A percentile compares a stretch with the other conserved stretches of the same genome.
phyloP scores from a whole-genome alignment of 2,797 vertebrate species.

The Enteromius thamalakanensis region DNA sequence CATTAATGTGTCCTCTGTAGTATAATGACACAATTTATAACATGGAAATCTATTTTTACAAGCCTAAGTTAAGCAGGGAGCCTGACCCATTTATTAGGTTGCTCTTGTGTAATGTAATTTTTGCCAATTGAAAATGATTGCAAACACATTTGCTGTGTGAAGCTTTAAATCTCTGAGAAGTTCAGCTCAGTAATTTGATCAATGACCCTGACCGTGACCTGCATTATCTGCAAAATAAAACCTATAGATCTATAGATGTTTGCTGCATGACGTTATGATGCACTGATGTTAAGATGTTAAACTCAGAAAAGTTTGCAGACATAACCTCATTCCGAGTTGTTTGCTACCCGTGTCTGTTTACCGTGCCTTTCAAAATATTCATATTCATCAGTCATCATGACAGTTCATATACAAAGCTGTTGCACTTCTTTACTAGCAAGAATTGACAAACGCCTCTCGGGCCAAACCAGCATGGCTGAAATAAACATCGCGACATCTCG shows the following conservation, averaged over 20 bases:
- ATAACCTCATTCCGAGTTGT: constrained; percentile 25
- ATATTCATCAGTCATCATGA: constrained; percentile 43
- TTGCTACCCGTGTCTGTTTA: constrained; percentile 45
- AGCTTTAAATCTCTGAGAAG: constrained; percentile 3
- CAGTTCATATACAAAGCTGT: constrained; percentile 9
- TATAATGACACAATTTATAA: constrained; percentile 32
- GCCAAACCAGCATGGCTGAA: constrained; percentile 27
- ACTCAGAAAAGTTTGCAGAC: not conserved
- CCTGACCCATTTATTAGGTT: constrained; percentile 35
- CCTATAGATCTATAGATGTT: not conserved
- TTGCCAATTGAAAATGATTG: constrained; percentile 14
- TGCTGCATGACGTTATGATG: not conserved
- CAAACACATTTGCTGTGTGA: not conserved
- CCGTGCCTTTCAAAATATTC: constrained; percentile 33
- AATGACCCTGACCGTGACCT: not conserved
- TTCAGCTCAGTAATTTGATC: constrained; percentile 12
- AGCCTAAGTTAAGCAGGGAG: constrained; percentile 28
- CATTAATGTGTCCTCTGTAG: constrained; percentile 9
- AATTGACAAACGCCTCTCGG: constrained; percentile 36
- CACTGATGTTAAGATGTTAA: not conserved
- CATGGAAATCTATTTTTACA: constrained; percentile 29
- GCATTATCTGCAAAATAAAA: constrained; percentile 15
- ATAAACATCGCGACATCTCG: constrained; percentile 46
- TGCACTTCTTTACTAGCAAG: constrained; percentile 10
- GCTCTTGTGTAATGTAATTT: constrained; percentile 30